Base-by-base conservation (phyloP, 2,797 vertebrate genomes). In the Siniperca obscura region DNA sequence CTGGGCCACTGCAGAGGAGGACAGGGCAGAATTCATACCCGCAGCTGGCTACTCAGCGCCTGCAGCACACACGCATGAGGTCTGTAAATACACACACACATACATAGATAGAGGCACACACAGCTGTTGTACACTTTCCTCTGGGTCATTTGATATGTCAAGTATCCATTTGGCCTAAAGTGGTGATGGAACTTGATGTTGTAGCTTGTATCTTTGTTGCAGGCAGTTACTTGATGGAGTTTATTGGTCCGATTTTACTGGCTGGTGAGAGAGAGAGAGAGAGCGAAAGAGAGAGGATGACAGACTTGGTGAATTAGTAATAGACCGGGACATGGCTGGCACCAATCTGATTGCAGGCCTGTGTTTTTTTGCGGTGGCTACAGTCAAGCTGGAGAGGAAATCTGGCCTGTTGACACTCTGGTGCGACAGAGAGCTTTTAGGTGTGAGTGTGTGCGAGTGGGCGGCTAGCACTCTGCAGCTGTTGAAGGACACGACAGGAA, bases 1-100 rank as follows among this genome's bases (percentile, higher is more conserved):
- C 93, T 87, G 76, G 85, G 82, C 88, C 80, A 55, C 89, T 90
- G 85, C 88, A 89, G 90, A 81, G 87, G 84, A 87, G 69, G 84
- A 88, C 70, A 11, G 84, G 74, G 40, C 83, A 85, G 74, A 87
- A 92, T 91, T 92, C 86, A 89, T 87, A 86, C 81, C 84, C 34
- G 27, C 86, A 82, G 77, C 87, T 74, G 88, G 85, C 69, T 80
- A 79, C 79, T 59, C 30, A 65, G 42, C 13, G 57, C 76, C 84
- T 82, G 80, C 70, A 81, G 87, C 84, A 61, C 64, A 57, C 74
- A 84, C 1, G 8, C 68, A 75, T 44, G 48, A 66, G n/a, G 21
- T 57, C 62, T 53, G 66, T 22, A 71, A 70, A 82, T 50, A 52
- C 34, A 13, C 53, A 64, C 70, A 56, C 46, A 46, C 81, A 48